Evolutionary conservation across 2,797 vertebrate genomes (phyloP).

Genomic region (Hylomyscus alleni): DNA sequence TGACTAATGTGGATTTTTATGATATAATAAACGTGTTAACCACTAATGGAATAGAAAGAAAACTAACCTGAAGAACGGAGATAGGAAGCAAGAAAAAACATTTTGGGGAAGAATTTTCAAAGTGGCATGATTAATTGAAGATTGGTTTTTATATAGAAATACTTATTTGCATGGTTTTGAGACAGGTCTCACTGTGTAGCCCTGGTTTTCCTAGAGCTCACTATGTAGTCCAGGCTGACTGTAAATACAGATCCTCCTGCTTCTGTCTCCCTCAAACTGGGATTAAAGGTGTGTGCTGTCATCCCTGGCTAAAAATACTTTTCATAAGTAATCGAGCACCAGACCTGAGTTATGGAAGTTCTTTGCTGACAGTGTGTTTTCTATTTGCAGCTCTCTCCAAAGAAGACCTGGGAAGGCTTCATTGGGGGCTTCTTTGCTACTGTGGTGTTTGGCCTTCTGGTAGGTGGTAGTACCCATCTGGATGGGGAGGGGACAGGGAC

Average conservation of each 20-base stretch:
- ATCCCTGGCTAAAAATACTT: neutral
- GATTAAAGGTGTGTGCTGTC: neutral
- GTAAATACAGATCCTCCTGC: neutral
- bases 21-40: conserved; percentile 45
- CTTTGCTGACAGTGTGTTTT: conserved; percentile 55
- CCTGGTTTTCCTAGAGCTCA: neutral
- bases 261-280: neutral
- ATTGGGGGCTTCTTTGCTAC: conserved; percentile 98
- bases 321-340: neutral
- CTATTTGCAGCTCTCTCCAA: conserved; percentile 95
- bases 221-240: neutral
- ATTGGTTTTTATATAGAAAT: neutral
- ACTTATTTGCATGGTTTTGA: neutral
- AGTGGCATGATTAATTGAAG: neutral
- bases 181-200: neutral
- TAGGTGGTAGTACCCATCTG: conserved; percentile 85
- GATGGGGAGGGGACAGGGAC: neutral
- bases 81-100: neutral
- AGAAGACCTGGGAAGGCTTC: conserved; percentile 99
- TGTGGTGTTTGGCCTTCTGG: conserved; percentile 96
- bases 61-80: neutral
- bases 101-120: neutral
- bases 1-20: conserved; percentile 55
- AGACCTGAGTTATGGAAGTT: neutral
- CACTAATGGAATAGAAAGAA: conserved; percentile 29